Evolutionary conservation across 2,888 invertebrate genomes (phyloP), one percentile per base, ranked within the genome.

Genomic region (Drosophila cyrtoloma): DNA sequence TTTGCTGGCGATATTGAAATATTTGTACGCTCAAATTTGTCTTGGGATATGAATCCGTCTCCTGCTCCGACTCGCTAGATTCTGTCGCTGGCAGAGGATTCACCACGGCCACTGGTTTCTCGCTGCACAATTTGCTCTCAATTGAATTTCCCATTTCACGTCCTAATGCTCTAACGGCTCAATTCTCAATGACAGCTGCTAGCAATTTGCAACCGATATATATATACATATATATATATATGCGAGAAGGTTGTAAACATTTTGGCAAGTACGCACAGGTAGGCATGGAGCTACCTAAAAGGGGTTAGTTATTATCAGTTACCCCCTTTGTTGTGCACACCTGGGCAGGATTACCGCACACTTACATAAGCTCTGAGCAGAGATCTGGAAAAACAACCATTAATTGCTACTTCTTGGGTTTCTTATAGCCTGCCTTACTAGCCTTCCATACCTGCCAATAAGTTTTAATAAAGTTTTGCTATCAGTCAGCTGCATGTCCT

Each of bases 1-100:
- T 75, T 53, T 86, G 75, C 64, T 91, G 84, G 26, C 86, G 84
- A 64, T 92, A 92, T 3, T 71, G 69, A 35, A 82, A 92, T n/a
- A 91, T 51, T 26, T 86, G 86, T 5, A 80, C 76, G 1, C 66
- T 63, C 4, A 86, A 76, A 69, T 77, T 90, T 6, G 64, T 10
- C 53, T 65, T 59, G 37, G 50, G 42, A 44, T 0, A 9, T 4
- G 16, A 19, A 44, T 42, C n/a, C 19, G 55, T 30, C 61, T 64
- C 32, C 12, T 47, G 33, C 6, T 33, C 14, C 5, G 55, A 7
- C 26, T 32, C 22, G 16, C 16, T 12, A 4, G 32, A 16, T 32
- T 19, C n/a, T 19, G 62, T 30, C 10, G 22, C 26, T 55, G 55
- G 63, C 59, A 69, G 60, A 0, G 81, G 81, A 47, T 61, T 69